Conservation (phyloP, 2,888 invertebrate species). For the Caenorhabditis sp. region DNA sequence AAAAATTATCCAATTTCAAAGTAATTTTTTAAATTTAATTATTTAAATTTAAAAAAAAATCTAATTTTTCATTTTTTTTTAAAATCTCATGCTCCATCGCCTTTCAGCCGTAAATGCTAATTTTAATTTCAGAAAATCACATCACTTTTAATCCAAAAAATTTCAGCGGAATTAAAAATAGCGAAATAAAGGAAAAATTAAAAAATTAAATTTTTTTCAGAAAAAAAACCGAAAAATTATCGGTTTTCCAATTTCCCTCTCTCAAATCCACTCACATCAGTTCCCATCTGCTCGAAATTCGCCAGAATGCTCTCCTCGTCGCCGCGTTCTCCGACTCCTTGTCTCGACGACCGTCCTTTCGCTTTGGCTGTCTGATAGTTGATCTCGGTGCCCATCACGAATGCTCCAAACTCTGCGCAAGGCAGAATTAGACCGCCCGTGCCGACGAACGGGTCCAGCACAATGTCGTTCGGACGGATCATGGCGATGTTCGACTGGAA, state of each 20-base stretch:
- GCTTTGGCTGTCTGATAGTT: constrained; percentile 96
- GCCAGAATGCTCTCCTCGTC: constrained; percentile 91
- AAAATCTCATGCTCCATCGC: too few species aligned
- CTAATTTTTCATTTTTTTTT: too few species aligned
- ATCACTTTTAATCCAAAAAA: too few species aligned
- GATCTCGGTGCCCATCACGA: constrained; percentile 91
- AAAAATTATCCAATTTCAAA: too few species aligned
- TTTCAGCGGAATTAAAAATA: too few species aligned
- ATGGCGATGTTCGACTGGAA: constrained; percentile 93
- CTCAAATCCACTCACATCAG: constrained; percentile 4
- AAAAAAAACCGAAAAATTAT: too few species aligned
- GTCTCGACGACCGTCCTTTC: constrained; percentile 85
- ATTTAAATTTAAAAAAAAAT: too few species aligned
- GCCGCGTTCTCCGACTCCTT: constrained; percentile 85
- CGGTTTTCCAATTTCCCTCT: not conserved
- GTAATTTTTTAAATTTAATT: too few species aligned
- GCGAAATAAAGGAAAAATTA: too few species aligned
- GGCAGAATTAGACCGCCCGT: constrained; percentile 88
- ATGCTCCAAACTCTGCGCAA: constrained; percentile 92
- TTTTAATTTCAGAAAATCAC: too few species aligned
- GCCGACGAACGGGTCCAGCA: constrained; percentile 95
- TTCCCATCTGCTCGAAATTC: constrained; percentile 92
- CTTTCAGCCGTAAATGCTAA: too few species aligned
- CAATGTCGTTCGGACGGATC: constrained; percentile 88
- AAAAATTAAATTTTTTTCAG: too few species aligned